A percentile compares a stretch with the other conserved stretches of the same genome.
Evolutionary conservation across 1,140 invertebrate genomes (phyloP).

Genomic region (Pinna nobilis): DNA sequence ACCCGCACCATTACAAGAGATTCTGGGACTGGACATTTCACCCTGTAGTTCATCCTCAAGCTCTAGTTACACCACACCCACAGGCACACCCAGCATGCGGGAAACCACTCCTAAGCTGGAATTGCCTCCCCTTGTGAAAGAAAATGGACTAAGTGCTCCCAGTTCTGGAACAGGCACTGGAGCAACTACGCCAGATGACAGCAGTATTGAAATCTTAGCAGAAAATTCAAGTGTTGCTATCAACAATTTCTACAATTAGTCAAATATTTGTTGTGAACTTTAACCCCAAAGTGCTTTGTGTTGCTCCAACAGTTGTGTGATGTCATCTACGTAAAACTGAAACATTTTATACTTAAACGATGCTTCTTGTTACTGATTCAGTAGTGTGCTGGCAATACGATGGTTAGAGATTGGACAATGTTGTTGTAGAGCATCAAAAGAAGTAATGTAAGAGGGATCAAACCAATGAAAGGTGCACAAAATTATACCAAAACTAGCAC

Average conservation of each 20-base stretch:
- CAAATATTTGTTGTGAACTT: background rate
- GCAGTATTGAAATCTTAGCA: constrained; percentile 67
- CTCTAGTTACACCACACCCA: constrained; percentile 37
- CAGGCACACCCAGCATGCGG: constrained; percentile 31
- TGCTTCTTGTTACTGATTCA: no score
- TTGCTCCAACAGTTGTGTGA: background rate
- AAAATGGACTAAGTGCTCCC: constrained; percentile 40
- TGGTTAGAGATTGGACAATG: no score
- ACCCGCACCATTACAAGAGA: constrained; percentile 63
- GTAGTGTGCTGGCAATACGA: no score
- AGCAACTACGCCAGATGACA: constrained; percentile 63
- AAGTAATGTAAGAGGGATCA: no score
- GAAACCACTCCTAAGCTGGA: constrained; percentile 41
- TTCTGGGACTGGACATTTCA: constrained; percentile 59
- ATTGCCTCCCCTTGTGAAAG: constrained; percentile 16
- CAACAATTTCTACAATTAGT: constrained; percentile 37
- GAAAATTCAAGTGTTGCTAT: constrained; percentile 41
- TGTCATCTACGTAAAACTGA: no score
- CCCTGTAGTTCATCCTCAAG: constrained; percentile 42
- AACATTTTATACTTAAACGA: background rate
- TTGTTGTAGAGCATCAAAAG: no score
- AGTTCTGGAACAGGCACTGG: constrained; percentile 48
- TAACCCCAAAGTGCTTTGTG: background rate
- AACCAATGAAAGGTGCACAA: no score
- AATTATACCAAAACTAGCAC: no score